Percentiles rank a stretch among this genome's conserved stretches.
phyloP scores from a whole-genome alignment of 2,888 invertebrate genomes.

The Alitta virens region DNA sequence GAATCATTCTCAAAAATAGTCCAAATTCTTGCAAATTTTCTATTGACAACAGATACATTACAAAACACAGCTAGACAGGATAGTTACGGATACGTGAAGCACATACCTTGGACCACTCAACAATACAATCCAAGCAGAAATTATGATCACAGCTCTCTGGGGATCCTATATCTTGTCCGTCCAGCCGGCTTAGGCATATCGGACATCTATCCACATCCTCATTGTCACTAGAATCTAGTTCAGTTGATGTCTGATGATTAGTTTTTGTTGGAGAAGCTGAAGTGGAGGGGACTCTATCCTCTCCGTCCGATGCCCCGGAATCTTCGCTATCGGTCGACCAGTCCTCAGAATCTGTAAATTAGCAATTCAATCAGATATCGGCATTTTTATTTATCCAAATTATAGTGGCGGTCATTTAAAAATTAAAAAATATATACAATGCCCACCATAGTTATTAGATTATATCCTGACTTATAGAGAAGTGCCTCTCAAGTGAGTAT shows the following conservation, averaged over 20 bases:
- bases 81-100: too few relatives aligned
- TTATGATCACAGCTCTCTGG: constrained; percentile 85
- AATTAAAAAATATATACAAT: too few relatives aligned
- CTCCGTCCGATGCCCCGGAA: neutral
- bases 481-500: too few relatives aligned
- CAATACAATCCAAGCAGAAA: constrained; percentile 86
- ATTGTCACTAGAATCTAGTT: constrained; percentile 4
- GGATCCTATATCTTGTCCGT: constrained; percentile 76
- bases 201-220: constrained; percentile 10
- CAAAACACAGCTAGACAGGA: too few relatives aligned
- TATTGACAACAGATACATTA: too few relatives aligned
- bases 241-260: neutral
- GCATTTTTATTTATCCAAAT: too few relatives aligned
- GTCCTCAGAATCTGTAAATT: neutral
- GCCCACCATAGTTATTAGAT: too few relatives aligned
- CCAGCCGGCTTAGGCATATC: constrained; percentile 66
- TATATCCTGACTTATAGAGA: neutral
- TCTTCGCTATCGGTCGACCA: neutral
- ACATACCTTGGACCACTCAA: constrained; percentile 81
- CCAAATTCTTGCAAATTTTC: too few relatives aligned
- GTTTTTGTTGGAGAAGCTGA: neutral
- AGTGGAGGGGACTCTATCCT: neutral
- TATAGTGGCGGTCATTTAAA: too few relatives aligned
- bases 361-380: neutral
- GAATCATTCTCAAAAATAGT: too few relatives aligned